These are phyloP conservation scores for Scelioninae gen. 1 DNA, from an alignment of 2,888 invertebrate genomes.

Conservation along the genomic window DNA sequence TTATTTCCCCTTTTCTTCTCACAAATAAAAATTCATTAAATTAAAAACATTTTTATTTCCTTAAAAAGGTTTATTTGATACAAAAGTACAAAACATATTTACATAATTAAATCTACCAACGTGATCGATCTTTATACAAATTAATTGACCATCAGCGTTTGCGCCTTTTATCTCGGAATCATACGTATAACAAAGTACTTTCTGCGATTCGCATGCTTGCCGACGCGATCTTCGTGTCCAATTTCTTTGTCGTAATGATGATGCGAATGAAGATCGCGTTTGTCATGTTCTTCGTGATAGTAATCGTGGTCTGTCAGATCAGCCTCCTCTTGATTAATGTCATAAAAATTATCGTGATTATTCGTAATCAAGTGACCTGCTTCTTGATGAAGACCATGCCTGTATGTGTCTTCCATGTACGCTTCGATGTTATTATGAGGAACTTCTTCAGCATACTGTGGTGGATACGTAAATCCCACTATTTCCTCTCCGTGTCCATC, in stretches of 20 bases:
- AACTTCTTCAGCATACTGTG: conserved; percentile 73
- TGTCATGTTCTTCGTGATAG: conserved; percentile 72
- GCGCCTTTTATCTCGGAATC: conserved; percentile 56
- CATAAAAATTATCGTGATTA: conserved; percentile 78
- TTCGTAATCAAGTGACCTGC: conserved; percentile 76
- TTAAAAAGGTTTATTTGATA: conserved; percentile 22
- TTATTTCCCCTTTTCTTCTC: too few relatives aligned
- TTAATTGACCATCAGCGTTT: neutral
- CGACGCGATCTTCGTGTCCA: conserved; percentile 66
- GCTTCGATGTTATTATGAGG: conserved; percentile 67
- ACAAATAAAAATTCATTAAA: too few relatives aligned
- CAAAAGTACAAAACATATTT: conserved; percentile 57
- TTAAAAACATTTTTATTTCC: conserved; percentile 25
- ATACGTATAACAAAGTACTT: conserved; percentile 66
- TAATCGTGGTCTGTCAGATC: conserved; percentile 72
- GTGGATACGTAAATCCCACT: conserved; percentile 73
- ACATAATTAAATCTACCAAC: conserved; percentile 26
- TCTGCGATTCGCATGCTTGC: conserved; percentile 53
- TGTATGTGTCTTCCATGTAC: conserved; percentile 75
- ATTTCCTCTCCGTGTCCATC: conserved; percentile 56
- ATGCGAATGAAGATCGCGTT: conserved; percentile 69
- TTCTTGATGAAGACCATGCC: conserved; percentile 72
- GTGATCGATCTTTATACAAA: conserved; percentile 12
- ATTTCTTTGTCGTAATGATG: conserved; percentile 72
- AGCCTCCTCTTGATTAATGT: conserved; percentile 77